A percentile compares a stretch with the other conserved stretches of the same genome.
These are phyloP conservation scores for Nyleta sp. DNA, from an alignment of 2,888 invertebrate species.

Conservation along the genomic window DNA sequence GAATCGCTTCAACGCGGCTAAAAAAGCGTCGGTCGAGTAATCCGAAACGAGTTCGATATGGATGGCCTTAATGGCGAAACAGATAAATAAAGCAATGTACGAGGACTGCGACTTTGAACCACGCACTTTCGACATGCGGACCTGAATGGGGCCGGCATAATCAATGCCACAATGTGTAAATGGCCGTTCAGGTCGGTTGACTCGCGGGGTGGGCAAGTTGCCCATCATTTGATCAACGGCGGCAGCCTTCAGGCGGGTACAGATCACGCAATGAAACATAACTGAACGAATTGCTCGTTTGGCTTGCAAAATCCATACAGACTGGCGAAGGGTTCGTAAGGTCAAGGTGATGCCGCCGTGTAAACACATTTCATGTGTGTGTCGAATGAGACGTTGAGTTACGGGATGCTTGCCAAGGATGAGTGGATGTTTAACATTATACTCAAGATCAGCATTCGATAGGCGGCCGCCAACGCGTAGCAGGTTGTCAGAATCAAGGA, in stretches of 20 bases:
- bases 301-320: too few relatives aligned
- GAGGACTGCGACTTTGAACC: conserved; percentile 54
- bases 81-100: conserved; percentile 69
- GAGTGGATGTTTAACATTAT: too few relatives aligned
- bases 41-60: conserved; percentile 70
- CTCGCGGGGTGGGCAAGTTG: background rate
- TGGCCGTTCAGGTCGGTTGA: background rate
- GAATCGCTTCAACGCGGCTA: conserved; percentile 70
- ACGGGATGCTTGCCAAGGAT: too few relatives aligned
- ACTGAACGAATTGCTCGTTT: too few relatives aligned
- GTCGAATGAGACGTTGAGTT: too few relatives aligned
- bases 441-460: too few relatives aligned
- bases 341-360: too few relatives aligned
- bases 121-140: conserved; percentile 39
- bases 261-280: too few relatives aligned
- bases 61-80: conserved; percentile 67
- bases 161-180: conserved; percentile 37
- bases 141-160: conserved; percentile 66
- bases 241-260: background rate
- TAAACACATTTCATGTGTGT: too few relatives aligned
- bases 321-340: too few relatives aligned
- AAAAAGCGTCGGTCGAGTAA: conserved; percentile 66
- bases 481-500: too few relatives aligned
- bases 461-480: too few relatives aligned
- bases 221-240: background rate